Percentiles rank a stretch among this genome's conserved stretches.
phyloP scores from a whole-genome alignment of 1,140 invertebrate species.

The Leptonema lineaticorne region DNA sequence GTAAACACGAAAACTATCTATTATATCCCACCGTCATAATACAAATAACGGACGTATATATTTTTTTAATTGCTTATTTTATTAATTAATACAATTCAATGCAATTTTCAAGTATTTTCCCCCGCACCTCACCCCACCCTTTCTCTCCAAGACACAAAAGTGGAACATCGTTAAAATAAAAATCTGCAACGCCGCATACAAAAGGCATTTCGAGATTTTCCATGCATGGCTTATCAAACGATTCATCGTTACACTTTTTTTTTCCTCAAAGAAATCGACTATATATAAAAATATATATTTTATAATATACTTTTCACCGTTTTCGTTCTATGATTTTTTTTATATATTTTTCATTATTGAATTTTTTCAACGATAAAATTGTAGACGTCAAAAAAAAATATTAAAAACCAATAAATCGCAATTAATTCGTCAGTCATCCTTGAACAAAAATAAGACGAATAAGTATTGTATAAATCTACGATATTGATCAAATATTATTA shows the following conservation, averaged over 20 bases:
- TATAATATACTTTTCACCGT: background rate
- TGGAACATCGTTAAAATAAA: constrained; percentile 1
- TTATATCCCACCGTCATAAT: background rate
- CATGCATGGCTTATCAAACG: constrained; percentile 15
- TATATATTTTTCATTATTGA: background rate
- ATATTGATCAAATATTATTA: constrained; percentile 24
- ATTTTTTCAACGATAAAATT: background rate
- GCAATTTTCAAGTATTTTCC: background rate
- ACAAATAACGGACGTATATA: background rate
- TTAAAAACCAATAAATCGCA: background rate
- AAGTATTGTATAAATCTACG: constrained; percentile 22
- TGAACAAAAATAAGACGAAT: too few relatives aligned
- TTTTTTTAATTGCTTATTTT: background rate
- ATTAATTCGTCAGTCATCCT: background rate
- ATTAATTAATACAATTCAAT: background rate
- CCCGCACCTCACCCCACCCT: too few relatives aligned
- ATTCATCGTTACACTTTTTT: constrained; percentile 8
- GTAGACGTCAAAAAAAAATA: background rate
- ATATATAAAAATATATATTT: too few relatives aligned
- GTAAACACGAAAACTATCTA: background rate
- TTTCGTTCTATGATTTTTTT: background rate
- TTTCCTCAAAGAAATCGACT: too few relatives aligned
- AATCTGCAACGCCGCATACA: constrained; percentile 5
- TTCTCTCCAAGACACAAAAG: constrained; percentile 2
- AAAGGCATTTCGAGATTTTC: constrained; percentile 18